Evolutionary conservation across 2,888 invertebrate species (phyloP).

Genomic region (Tridacna crocea): DNA sequence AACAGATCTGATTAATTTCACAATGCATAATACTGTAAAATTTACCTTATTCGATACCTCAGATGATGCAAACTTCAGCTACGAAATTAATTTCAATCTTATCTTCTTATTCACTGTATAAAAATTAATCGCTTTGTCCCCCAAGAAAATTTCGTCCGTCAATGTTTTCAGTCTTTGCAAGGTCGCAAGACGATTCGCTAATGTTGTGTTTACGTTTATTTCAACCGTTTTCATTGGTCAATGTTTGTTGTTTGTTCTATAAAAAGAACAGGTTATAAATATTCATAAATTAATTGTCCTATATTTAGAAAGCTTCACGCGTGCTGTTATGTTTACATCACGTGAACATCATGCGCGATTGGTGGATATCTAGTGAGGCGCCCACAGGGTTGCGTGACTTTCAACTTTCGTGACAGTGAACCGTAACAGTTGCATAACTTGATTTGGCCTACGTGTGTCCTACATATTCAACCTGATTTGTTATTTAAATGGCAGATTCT

Average conservation of each 20-base stretch:
- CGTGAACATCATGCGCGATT: slow-evolving; percentile 17
- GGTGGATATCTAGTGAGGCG: not conserved
- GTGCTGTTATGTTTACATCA: slow-evolving; percentile 26
- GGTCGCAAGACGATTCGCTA: slow-evolving; percentile 56
- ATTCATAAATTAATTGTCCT: slow-evolving; percentile 66
- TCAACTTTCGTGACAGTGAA: too few relatives aligned
- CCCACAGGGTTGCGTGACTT: not conserved
- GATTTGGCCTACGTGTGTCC: too few relatives aligned
- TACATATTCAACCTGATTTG: too few relatives aligned
- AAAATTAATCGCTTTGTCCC: slow-evolving; percentile 14
- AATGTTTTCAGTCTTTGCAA: slow-evolving; percentile 40
- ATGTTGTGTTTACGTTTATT: slow-evolving; percentile 68
- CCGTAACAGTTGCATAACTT: too few relatives aligned
- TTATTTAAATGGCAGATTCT: too few relatives aligned
- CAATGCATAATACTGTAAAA: not conserved
- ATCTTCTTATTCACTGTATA: slow-evolving; percentile 7
- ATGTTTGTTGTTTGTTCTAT: slow-evolving; percentile 54
- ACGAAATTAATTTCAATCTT: slow-evolving; percentile 1
- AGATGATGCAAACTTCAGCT: slow-evolving; percentile 19
- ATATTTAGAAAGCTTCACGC: slow-evolving; percentile 43
- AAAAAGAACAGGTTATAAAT: slow-evolving; percentile 70
- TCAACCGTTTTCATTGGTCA: slow-evolving; percentile 65
- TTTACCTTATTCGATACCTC: slow-evolving; percentile 18
- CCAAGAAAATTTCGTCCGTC: slow-evolving; percentile 34
- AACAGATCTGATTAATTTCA: not conserved